phyloP scores from a whole-genome alignment of 2,888 invertebrate species.

The Hemithea aestivaria region DNA sequence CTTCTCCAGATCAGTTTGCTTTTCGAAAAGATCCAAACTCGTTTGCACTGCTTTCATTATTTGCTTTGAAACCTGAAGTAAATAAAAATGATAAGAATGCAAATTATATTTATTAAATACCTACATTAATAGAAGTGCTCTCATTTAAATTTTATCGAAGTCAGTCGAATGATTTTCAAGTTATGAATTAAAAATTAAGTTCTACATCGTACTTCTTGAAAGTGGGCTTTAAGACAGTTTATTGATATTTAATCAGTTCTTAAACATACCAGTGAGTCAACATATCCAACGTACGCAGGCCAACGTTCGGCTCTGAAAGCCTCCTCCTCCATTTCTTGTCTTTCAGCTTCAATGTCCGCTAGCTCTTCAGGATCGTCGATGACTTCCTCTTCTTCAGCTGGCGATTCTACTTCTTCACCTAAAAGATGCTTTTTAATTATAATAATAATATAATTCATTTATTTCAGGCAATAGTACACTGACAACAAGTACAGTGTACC shows the following conservation, averaged over 20 bases:
- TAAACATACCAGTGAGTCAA: conserved; percentile 63
- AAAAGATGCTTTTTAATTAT: no score
- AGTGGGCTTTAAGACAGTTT: no score
- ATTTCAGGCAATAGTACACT: no score
- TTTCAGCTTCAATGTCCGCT: conserved; percentile 67
- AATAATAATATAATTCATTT: no score
- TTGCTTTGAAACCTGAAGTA: conserved; percentile 59
- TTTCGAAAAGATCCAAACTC: conserved; percentile 79
- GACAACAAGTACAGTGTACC: no score
- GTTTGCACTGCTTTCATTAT: conserved; percentile 64
- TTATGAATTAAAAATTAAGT: no score
- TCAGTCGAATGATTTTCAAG: no score
- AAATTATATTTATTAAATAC: no score
- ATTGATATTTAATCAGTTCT: no score
- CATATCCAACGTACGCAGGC: conserved; percentile 72
- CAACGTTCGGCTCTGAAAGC: conserved; percentile 64
- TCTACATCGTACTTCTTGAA: no score
- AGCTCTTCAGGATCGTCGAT: conserved; percentile 58
- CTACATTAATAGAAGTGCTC: no score
- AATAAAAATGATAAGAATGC: neutral
- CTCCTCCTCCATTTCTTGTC: conserved; percentile 54
- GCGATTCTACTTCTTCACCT: conserved; percentile 66
- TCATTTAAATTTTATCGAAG: no score
- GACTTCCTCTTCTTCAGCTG: conserved; percentile 61
- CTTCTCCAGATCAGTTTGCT: conserved; percentile 79